Base-by-base conservation (phyloP, 2,797 vertebrate genomes). In the Podarcis siculus region DNA sequence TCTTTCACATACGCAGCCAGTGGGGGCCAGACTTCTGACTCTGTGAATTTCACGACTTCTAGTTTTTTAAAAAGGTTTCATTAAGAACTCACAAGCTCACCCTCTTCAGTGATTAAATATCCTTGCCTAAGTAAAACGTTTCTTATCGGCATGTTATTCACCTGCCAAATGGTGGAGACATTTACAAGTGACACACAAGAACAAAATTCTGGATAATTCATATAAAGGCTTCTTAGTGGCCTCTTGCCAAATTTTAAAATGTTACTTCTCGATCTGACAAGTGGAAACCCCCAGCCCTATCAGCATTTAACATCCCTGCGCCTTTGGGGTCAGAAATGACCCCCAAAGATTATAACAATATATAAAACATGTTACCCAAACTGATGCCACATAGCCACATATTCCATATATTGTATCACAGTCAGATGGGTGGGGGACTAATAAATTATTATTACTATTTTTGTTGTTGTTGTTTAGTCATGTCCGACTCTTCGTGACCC, bases 71-170 rank as follows among this genome's bases (percentile, higher is more conserved):
- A 81, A 19, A 42, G 35, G 30, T 76, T 90, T 93, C 39, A 64
- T 89, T 69, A 89, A 92, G 86, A 89, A 82, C 13, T 83, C 89
- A 91, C 30, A 92, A 66, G 21, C 25, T 27, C 21, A 91, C 12
- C 75, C 89, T 88, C 81, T 61, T 89, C 77, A 91, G 87, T 89
- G 92, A 61, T 81, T 86, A 67, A 88, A n/a, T 89, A 81, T 79
- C 88, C 90, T 80, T 92, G 89, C 37, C 25, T 86, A 82, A 5
- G 55, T 90, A 87, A 94, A 89, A 91, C 23, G 66, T 88, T 94
- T 90, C 61, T 87, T 12, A 89, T 49, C 3, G 90, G 77, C 23
- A 19, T 81, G 49, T 66, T 69, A 66, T 67, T 91, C n/a, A 17
- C 30, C 55, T 82, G 82, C 13, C 72, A 88, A 84, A 78, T 17